phyloP scores from a whole-genome alignment of 2,888 invertebrate genomes.

The Cosmia pyralina region DNA sequence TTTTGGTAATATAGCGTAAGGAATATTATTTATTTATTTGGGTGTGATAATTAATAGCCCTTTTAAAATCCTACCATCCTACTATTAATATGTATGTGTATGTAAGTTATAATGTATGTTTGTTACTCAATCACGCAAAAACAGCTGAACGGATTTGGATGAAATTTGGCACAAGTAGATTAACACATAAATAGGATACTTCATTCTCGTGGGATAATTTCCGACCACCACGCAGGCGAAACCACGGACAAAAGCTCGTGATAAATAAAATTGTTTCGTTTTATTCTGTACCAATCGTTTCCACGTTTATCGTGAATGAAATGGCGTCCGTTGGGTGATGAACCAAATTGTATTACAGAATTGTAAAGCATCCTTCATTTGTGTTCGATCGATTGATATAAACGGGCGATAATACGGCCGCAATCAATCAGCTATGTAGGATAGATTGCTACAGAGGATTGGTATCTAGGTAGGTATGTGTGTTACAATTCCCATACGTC shows the following conservation, averaged over 20 bases:
- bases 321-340: constrained; percentile 23
- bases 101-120: no score
- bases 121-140: background rate
- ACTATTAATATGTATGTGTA: no score
- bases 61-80: background rate
- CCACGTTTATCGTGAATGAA: background rate
- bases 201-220: no score
- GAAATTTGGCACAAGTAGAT: no score
- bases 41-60: constrained; percentile 25
- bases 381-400: constrained; percentile 22
- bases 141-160: no score
- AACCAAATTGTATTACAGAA: constrained; percentile 39
- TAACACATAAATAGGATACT: no score
- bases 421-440: constrained; percentile 21
- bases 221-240: background rate
- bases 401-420: constrained; percentile 3
- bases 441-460: constrained; percentile 11
- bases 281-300: constrained; percentile 2
- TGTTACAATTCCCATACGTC: no score
- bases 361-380: constrained; percentile 23
- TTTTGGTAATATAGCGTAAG: constrained; percentile 26
- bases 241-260: background rate
- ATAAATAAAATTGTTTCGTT: constrained; percentile 2
- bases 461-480: background rate
- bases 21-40: constrained; percentile 25